phyloP scores from a whole-genome alignment of 2,888 invertebrate species.

The Leptodirus hochenwartii region DNA sequence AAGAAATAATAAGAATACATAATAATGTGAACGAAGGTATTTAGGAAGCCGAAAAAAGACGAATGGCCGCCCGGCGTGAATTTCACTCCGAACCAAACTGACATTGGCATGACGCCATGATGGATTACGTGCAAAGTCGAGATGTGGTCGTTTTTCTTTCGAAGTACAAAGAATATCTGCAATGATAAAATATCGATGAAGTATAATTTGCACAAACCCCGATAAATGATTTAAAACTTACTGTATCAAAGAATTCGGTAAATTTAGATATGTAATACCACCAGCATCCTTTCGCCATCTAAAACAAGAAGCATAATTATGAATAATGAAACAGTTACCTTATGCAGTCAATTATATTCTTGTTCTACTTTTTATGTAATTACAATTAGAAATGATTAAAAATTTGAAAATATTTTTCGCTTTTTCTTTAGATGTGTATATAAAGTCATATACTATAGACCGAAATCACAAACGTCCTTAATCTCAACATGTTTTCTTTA shows the following conservation, averaged over 20 bases:
- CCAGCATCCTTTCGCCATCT: slow-evolving; percentile 90
- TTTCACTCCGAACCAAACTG: slow-evolving; percentile 57
- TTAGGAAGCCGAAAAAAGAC: slow-evolving; percentile 83
- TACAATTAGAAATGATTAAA: too few relatives aligned
- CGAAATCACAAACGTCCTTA: too few relatives aligned
- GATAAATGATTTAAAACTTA: slow-evolving; percentile 27
- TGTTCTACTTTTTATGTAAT: too few relatives aligned
- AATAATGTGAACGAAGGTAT: slow-evolving; percentile 86
- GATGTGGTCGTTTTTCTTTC: slow-evolving; percentile 88
- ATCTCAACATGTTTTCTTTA: too few relatives aligned
- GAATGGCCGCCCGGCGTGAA: slow-evolving; percentile 60
- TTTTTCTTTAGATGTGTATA: too few relatives aligned
- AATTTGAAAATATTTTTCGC: too few relatives aligned
- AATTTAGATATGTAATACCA: slow-evolving; percentile 96
- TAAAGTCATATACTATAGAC: too few relatives aligned
- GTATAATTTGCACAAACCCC: too few relatives aligned
- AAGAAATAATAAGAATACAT: slow-evolving; percentile 90
- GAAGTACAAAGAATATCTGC: slow-evolving; percentile 74
- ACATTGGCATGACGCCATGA: slow-evolving; percentile 93
- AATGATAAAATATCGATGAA: slow-evolving; percentile 15
- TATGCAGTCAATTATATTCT: too few relatives aligned
- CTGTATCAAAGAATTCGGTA: slow-evolving; percentile 91
- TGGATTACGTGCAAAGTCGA: slow-evolving; percentile 90
- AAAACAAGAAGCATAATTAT: slow-evolving; percentile 18
- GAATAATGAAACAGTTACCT: background rate